phyloP scores from a whole-genome alignment of 2,888 invertebrate genomes.

The Cheilosia vulpina region DNA sequence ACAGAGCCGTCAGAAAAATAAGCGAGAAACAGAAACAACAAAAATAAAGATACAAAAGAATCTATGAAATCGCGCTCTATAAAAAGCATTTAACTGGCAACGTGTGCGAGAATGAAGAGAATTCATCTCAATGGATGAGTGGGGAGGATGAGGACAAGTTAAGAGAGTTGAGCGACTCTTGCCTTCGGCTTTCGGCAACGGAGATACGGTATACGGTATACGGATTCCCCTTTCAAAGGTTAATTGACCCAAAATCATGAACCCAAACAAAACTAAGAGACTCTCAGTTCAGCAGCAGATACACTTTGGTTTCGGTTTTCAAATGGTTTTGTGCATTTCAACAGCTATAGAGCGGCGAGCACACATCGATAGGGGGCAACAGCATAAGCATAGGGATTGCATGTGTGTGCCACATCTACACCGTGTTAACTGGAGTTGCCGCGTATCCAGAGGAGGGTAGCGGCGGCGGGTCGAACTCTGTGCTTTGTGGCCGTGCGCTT shows the following conservation, averaged over 20 bases:
- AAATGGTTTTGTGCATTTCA: slow-evolving; percentile 49
- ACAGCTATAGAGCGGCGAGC: slow-evolving; percentile 34
- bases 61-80: slow-evolving; percentile 53
- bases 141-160: not conserved
- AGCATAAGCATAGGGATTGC: not conserved
- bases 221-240: slow-evolving; percentile 40
- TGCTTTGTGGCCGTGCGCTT: slow-evolving; percentile 11
- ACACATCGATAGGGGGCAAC: too few species aligned
- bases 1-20: slow-evolving; percentile 46
- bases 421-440: not conserved
- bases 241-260: slow-evolving; percentile 68
- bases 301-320: slow-evolving; percentile 10
- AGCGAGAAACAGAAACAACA: slow-evolving; percentile 39
- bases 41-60: slow-evolving; percentile 47
- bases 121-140: not conserved
- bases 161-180: slow-evolving; percentile 16
- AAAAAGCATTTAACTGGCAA: slow-evolving; percentile 21
- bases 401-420: slow-evolving; percentile 7
- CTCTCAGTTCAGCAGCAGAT: not conserved
- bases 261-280: slow-evolving; percentile 55
- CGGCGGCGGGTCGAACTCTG: not conserved
- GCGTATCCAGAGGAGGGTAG: not conserved
- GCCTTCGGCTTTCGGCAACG: too few species aligned
- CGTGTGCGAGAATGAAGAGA: slow-evolving; percentile 28
- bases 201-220: too few species aligned